Base-by-base conservation (phyloP, 1,140 invertebrate genomes). In the Branchinecta lindahli region DNA sequence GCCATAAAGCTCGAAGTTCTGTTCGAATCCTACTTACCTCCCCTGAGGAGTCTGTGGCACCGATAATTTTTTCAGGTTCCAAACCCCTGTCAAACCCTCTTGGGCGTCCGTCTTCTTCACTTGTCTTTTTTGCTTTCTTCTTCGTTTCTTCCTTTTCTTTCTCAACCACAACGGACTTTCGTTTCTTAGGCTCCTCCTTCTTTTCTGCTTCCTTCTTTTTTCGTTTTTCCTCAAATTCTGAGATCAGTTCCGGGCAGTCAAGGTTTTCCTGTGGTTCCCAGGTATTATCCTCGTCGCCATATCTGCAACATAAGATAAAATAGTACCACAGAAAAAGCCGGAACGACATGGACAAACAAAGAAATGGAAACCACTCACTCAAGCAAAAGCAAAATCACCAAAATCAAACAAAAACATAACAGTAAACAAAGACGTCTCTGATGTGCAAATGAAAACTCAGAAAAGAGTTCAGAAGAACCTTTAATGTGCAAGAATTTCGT, bases 231-330 rank as follows among this genome's bases (percentile, higher is more conserved):
- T 96, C 92, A 79, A 90, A 96, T n/a, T 88, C 87, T 73, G 85
- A 83, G 73, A 98, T 96, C 44, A 96, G 80, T 74, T 95, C 92
- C 0, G 92, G 92, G 78, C 94, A 97, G 76, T 95, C 92, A 0
- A 97, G 80, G 79, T 94, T 92, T 75, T 92, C 89, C 74, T 90
- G 89, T n/a, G 90, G 90, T 75, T 93, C 89, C 90, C 91, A 92
- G 18, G 90, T 74, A 74, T 82, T 82, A 52, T 80, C 79, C 72
- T 80, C 78, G 65, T 18, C 65, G 33, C n/a, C 18, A 68, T 44
- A 33, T 20, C 44, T 68, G 9, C 46, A 12, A n/a, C 18, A 66
- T 52, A 67, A 10, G 44, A 46, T 4, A 61, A 8, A 70, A 20
- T 71, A 52, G 33, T 33, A n/a, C 33, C 33, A 1, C 33, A 1